Base-by-base conservation (phyloP, 2,113 vertebrate genomes). In the Odocoileus hemionus region DNA sequence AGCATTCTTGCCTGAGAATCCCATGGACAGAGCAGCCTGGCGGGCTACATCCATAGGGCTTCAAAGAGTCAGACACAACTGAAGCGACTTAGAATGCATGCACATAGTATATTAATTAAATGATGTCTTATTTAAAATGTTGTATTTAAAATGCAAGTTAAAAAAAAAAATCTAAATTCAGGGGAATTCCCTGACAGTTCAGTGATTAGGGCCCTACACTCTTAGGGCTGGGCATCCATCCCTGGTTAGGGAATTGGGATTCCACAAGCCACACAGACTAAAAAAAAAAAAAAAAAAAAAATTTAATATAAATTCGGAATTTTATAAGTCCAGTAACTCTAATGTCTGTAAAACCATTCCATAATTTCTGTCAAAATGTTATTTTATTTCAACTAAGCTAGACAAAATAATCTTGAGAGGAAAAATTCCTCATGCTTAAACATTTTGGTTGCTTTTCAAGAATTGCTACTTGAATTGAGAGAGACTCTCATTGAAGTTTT, bases 401-500 rank as follows among this genome's bases (percentile, higher is more conserved):
- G 47, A 76, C 83, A 80, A 95, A 89, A 82, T 78, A 91, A 87
- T 61, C 57, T 85, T 94, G 33, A 85, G 16, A 84, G 80, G 19
- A 74, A 54, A 14, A 70, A 28, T 83, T 97, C 82, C 93, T 85
- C 47, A 54, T 45, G 21, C 70, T 96, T 76, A 96, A 91, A 96
- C 89, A 88, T 74, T 52, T 96, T 45, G 95, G 47, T 54, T 94
- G 54, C 43, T 39, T 25, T 33, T 97, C 83, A 61, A 50, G 30
- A 67, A 93, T 30, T 92, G 39, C 39, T 97, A 97, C 95, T 79
- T 93, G 89, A 98, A 98, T 96, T 97, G 70, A 60, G 84, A 87
- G 64, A 58, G 98, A 97, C 97, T 98, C 97, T 94, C 95, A 97
- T 33, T 91, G 86, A 98, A 30, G 28, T 79, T 39, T 85, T 78